Percentiles rank a stretch among this genome's conserved stretches.
Conservation (phyloP, 23 tunicate genomes). For the Clavelina lepadiformis region DNA sequence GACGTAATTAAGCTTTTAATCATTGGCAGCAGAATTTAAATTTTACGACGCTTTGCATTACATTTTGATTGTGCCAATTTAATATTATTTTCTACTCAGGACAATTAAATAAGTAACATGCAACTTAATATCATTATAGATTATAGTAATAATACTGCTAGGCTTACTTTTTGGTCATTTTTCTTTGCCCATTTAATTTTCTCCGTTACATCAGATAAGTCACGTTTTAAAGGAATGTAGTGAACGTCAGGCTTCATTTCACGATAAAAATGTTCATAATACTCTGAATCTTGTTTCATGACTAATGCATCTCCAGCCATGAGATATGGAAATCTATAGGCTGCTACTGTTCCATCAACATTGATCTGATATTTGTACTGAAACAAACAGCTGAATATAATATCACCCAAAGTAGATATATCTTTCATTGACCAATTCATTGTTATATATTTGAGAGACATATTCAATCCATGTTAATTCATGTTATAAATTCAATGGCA, state of each 20-base stretch:
- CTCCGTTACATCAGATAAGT: slow-evolving; percentile 61
- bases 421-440: no score
- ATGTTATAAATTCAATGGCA: no score
- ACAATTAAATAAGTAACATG: no score
- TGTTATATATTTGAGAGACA: no score
- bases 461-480: no score
- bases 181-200: slow-evolving; percentile 88
- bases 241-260: slow-evolving; percentile 62
- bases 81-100: no score
- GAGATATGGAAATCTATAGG: slow-evolving; percentile 86
- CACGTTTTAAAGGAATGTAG: slow-evolving; percentile 68
- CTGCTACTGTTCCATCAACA: slow-evolving; percentile 98
- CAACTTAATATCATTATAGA: no score
- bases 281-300: slow-evolving; percentile 90
- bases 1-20: no score
- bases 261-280: slow-evolving; percentile 95
- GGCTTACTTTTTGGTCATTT: slow-evolving; percentile 67
- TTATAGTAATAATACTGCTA: not conserved
- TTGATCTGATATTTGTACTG: slow-evolving; percentile 93
- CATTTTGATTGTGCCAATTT: no score
- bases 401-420: no score
- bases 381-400: not conserved
- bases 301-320: slow-evolving; percentile 72
- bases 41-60: no score
- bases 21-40: no score